Base-by-base conservation (phyloP, 2,113 vertebrate species). In the Prunella himalayana region DNA sequence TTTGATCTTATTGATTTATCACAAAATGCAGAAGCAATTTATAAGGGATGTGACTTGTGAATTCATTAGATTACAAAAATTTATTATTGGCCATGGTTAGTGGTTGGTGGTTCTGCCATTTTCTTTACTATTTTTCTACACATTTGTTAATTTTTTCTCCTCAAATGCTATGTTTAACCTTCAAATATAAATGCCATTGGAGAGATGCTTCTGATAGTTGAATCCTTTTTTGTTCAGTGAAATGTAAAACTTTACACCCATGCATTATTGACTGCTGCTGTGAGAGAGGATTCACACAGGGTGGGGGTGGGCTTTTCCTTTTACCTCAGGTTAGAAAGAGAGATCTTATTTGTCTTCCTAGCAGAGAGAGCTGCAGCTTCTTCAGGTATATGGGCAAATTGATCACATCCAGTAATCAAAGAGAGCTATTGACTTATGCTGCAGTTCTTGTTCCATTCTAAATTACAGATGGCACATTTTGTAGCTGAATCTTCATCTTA, bases 391-490 rank as follows among this genome's bases (percentile, higher is more conserved):
- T 10, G 69, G 61, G 49, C 23, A 27, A 95, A 96, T 69, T 76
- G 77, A 94, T 96, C 90, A 47, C 72, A 91, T 87, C 68, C 50
- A 80, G 82, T 81, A 65, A 92, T 54, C 16, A 9, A 82, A 95
- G 54, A 41, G 51, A 90, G 42, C 41, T 92, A 88, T 90, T 85
- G 91, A 94, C 71, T 89, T 71, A n/a, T 9, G 39, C 72, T 86
- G 69, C 50, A 51, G 23, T 53, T 53, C 70, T 57, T 73, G 60
- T 75, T 90, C 85, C 49, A 25, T 66, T 87, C 66, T 80, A 54
- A 96, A 94, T 92, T 86, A 92, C 66, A 94, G 54, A 72, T 86
- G 77, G 49, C 30, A 64, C 47, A 31, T 61, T 86, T 91, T 89
- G 59, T 83, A 88, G 31, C 47, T 94, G 92, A 86, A 90, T 65